Percentiles rank a stretch among this genome's conserved stretches.
Evolutionary conservation across 2,113 vertebrate species (phyloP).

Genomic region (Daphoenositta chrysoptera): DNA sequence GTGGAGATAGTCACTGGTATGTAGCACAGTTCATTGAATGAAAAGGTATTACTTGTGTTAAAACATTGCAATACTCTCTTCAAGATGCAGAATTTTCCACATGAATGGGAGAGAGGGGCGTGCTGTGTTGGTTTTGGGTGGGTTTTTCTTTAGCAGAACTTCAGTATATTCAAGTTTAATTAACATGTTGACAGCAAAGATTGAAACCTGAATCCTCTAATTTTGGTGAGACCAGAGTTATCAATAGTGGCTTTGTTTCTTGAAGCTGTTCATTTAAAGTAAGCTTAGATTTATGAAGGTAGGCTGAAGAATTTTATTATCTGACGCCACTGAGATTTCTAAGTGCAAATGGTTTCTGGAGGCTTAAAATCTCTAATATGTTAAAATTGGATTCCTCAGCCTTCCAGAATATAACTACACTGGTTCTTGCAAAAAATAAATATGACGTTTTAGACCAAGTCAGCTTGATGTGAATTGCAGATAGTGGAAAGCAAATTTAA

Average conservation of each 20-base stretch:
- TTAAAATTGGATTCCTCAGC: neutral
- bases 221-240: neutral
- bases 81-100: neutral
- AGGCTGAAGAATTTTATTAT: neutral
- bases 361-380: neutral
- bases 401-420: neutral
- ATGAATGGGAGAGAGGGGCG: neutral
- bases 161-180: neutral
- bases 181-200: neutral
- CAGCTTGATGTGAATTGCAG: constrained; percentile 7
- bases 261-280: neutral
- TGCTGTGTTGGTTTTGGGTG: neutral
- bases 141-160: neutral
- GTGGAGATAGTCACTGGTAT: neutral
- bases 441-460: neutral
- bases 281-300: neutral
- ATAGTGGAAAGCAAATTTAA: constrained; percentile 19
- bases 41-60: neutral
- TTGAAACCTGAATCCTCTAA: neutral
- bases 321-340: neutral
- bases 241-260: neutral
- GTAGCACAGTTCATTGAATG: neutral
- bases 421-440: constrained; percentile 1
- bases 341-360: neutral
- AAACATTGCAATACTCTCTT: neutral